A percentile compares a stretch with the other conserved stretches of the same genome.
Evolutionary conservation across 2,888 invertebrate species (phyloP).

Genomic region (Drosophila nr. fundita): DNA sequence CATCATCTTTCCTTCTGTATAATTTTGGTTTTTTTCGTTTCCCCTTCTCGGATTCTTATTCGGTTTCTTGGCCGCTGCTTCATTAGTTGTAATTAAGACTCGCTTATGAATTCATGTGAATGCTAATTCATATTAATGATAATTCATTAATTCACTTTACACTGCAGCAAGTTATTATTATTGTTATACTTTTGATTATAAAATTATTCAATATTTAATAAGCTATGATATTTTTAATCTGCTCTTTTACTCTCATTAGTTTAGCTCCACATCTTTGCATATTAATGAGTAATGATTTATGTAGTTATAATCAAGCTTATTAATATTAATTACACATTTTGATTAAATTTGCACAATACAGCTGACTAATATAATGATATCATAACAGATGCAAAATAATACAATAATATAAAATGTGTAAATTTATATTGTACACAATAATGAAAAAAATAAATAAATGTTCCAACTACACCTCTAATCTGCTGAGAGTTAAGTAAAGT

Average conservation of each 20-base stretch:
- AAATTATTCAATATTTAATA: neutral
- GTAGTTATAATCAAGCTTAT: conserved; percentile 16
- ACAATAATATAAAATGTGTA: neutral
- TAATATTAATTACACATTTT: neutral
- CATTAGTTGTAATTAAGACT: conserved; percentile 50
- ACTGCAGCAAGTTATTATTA: conserved; percentile 2
- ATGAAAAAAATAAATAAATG: neutral
- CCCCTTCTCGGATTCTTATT: conserved; percentile 22
- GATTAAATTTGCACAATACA: conserved; percentile 14
- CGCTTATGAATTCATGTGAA: conserved; percentile 39
- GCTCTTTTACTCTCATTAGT: conserved; percentile 9
- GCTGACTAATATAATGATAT: conserved; percentile 24
- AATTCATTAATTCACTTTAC: conserved; percentile 48
- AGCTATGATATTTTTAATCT: neutral
- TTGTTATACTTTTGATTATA: conserved; percentile 25
- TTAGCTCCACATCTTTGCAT: conserved; percentile 8
- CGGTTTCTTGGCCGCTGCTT: conserved; percentile 37
- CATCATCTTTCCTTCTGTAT: neutral
- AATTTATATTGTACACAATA: neutral
- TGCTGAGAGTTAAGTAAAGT: neutral
- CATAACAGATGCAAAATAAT: conserved; percentile 1
- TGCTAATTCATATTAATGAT: conserved; percentile 30
- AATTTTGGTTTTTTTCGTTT: conserved; percentile 22
- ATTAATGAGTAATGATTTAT: conserved; percentile 30
- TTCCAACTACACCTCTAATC: neutral